These are phyloP conservation scores for Oxyscelio sp. DNA, from an alignment of 2,888 invertebrate species.

Conservation along the genomic window DNA sequence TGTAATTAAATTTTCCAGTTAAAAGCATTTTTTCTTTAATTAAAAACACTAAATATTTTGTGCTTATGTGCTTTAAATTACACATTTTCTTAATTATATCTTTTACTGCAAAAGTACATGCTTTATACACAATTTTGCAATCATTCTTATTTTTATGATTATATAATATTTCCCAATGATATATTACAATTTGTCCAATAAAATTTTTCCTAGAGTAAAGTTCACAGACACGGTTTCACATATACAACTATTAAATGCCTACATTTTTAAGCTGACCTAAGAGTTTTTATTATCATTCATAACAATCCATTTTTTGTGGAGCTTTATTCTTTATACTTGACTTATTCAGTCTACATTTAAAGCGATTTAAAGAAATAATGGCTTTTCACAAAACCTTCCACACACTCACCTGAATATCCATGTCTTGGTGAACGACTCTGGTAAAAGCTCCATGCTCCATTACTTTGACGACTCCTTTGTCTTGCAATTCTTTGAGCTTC, in stretches of 20 bases:
- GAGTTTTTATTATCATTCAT: not conserved
- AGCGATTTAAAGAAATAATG: not conserved
- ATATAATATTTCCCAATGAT: too few species aligned
- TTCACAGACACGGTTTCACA: not conserved
- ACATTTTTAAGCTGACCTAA: not conserved
- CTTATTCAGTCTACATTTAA: not conserved
- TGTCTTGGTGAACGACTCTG: conserved; percentile 95
- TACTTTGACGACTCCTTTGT: conserved; percentile 94
- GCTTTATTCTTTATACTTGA: not conserved
- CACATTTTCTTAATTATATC: too few species aligned
- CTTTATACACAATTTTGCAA: too few species aligned
- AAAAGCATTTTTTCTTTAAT: too few species aligned
- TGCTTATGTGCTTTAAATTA: too few species aligned
- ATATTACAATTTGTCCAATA: too few species aligned
- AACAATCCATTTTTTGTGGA: not conserved
- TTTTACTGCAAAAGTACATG: too few species aligned
- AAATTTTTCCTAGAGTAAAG: too few species aligned
- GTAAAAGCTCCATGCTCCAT: conserved; percentile 96
- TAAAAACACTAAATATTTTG: too few species aligned
- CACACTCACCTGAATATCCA: conserved; percentile 91
- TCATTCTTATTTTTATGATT: too few species aligned
- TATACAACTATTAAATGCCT: not conserved
- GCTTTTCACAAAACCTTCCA: not conserved
- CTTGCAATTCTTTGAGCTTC: conserved; percentile 93
- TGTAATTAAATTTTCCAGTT: not conserved